Evolutionary conservation across 1,140 invertebrate species (phyloP), one percentile per base, ranked within the genome.

Genomic region (Calephelis nemesis): DNA sequence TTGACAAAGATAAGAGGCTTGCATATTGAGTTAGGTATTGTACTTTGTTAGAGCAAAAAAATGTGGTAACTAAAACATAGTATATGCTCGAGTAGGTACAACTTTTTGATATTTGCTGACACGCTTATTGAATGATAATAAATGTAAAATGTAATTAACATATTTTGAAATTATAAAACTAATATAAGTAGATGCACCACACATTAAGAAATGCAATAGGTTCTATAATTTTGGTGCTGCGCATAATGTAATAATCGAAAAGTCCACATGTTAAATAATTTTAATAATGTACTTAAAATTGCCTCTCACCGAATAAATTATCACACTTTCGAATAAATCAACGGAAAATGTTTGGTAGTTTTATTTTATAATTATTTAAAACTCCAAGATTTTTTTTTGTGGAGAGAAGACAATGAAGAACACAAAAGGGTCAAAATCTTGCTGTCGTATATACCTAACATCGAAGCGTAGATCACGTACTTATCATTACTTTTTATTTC

Each of bases 251-350:
- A 54, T 54, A 54, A 30, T 54, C 19, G 52, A 30, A 30, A 9
- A 54, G 15, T 19, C 13, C 19, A 54, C 52, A 63, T 63, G 45
- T 47, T 63, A 13, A 47, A 47, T 40, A 45, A 63, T 19, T 63
- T 8, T 49, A 60, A 45, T 62, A 42, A 63, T 63, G 62, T 79
- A 79, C 75, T 74, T 77, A 79, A 74, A 63, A 76, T 79, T 71
- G 76, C 78, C 83, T 88, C 86, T 87, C 86, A 88, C 86, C 86
- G 86, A 88, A 88, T 87, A 87, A 75, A 72, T 78, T 84, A 86
- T 81, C 84, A 86, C 83, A 74, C 69, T 75, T 75, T 74, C 67
- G 58, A 77, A 75, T 77, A 77, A 77, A 72, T 62, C 68, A 77
- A 69, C 15, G 65, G 71, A 70, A 71, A 48, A 71, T 66, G 52